Evolutionary conservation across 2,797 vertebrate genomes (phyloP).

Genomic region (Hoplostethus mediterraneus): DNA sequence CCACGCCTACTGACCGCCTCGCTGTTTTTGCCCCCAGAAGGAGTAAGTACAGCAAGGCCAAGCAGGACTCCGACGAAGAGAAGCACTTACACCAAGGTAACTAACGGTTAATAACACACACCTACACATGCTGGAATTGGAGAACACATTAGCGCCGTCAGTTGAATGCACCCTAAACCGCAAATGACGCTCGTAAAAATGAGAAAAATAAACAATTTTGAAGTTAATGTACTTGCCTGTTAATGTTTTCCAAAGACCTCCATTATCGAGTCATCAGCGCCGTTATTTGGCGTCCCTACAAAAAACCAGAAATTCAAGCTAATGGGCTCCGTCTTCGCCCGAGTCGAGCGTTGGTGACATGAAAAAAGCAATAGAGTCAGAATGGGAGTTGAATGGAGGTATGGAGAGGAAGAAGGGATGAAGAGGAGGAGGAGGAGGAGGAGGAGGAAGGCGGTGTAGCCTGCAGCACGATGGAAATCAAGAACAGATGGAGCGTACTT

Average conservation of each 20-base stretch:
- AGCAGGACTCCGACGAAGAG: slow-evolving; percentile 97
- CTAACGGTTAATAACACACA: slow-evolving; percentile 7
- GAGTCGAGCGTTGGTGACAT: slow-evolving; percentile 54
- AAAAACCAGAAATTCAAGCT: slow-evolving; percentile 54
- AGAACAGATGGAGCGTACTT: slow-evolving; percentile 73
- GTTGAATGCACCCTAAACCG: slow-evolving; percentile 43
- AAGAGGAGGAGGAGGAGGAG: slow-evolving; percentile 41
- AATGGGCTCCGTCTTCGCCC: slow-evolving; percentile 68
- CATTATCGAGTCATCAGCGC: slow-evolving; percentile 76
- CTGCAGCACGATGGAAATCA: slow-evolving; percentile 71
- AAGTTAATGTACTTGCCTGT: slow-evolving; percentile 61
- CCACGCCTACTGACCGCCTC: slow-evolving; percentile 47
- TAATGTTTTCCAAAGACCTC: slow-evolving; percentile 61
- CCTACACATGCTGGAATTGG: slow-evolving; percentile 37
- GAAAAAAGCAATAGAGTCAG: slow-evolving; percentile 44
- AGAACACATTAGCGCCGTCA: slow-evolving; percentile 60
- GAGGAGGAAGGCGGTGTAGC: slow-evolving; percentile 59
- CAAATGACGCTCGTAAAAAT: slow-evolving; percentile 61
- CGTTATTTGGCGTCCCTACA: slow-evolving; percentile 53
- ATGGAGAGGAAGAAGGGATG: slow-evolving; percentile 40
- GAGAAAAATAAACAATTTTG: slow-evolving; percentile 42
- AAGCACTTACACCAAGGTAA: slow-evolving; percentile 98
- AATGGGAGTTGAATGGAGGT: slow-evolving; percentile 39
- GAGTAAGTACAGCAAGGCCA: slow-evolving; percentile 98
- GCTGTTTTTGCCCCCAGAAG: slow-evolving; percentile 85